Evolutionary conservation across 2,113 vertebrate species (phyloP).

Genomic region (Cygnus atratus): DNA sequence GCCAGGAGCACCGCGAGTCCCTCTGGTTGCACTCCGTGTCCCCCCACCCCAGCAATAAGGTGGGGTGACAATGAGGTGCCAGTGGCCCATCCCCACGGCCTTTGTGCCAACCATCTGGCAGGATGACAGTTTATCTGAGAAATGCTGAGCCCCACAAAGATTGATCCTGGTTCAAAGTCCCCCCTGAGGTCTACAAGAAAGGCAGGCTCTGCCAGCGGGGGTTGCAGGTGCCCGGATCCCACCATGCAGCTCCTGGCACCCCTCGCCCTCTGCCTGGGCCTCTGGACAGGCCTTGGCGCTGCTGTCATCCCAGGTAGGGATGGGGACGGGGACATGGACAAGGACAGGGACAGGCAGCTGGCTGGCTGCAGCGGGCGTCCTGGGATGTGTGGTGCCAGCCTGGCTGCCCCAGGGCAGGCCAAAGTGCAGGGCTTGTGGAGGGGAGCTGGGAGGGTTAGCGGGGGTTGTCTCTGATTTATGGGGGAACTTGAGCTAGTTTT

Average conservation of each 20-base stretch:
- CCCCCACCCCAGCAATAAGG: accelerated
- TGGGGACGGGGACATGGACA: not conserved
- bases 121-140: accelerated
- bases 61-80: not conserved
- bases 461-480: not conserved
- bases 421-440: not conserved
- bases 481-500: not conserved
- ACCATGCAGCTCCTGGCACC: not conserved
- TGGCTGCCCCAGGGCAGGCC: not conserved
- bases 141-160: accelerated
- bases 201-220: accelerated
- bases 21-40: not conserved
- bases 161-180: constrained; percentile 26
- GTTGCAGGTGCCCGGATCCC: not conserved
- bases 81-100: not conserved
- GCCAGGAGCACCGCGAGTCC: accelerated
- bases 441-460: not conserved
- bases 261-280: not conserved
- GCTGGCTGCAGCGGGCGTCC: not conserved
- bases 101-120: not conserved
- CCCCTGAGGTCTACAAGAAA: not conserved
- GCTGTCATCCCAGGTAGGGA: constrained; percentile 42
- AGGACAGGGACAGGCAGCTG: accelerated
- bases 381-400: not conserved
- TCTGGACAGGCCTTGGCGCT: not conserved